Evolutionary conservation across 2,113 vertebrate genomes (phyloP).

Genomic region (Rhagologus leucostigma): DNA sequence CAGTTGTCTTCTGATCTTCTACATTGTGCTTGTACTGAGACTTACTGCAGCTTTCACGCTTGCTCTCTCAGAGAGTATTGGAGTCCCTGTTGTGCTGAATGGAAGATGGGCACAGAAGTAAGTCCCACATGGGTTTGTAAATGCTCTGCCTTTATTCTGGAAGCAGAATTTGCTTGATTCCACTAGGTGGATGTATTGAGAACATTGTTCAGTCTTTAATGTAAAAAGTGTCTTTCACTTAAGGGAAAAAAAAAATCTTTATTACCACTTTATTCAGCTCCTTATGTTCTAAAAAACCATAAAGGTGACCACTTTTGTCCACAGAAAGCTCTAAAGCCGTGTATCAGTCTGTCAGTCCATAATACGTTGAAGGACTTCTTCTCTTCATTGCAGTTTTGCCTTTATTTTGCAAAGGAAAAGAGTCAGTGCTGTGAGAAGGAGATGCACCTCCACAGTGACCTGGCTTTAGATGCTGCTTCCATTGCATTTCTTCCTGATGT

Average conservation of each 20-base stretch:
- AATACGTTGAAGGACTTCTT: neutral
- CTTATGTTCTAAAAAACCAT: neutral
- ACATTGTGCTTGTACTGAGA: neutral
- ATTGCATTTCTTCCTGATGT: neutral
- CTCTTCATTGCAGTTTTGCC: neutral
- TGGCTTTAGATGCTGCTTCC: neutral
- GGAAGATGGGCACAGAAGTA: neutral
- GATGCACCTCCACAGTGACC: neutral
- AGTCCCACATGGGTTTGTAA: neutral
- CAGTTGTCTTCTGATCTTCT: neutral
- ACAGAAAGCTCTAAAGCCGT: neutral
- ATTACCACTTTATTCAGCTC: neutral
- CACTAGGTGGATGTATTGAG: constrained; percentile 62
- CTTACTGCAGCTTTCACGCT: neutral
- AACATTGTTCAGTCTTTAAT: constrained; percentile 21
- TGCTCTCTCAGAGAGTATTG: neutral
- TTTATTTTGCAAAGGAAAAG: neutral
- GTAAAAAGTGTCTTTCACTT: neutral
- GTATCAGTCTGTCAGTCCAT: neutral
- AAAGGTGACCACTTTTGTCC: neutral
- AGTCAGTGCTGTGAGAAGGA: neutral
- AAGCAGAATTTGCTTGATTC: constrained; percentile 32
- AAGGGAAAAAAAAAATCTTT: neutral
- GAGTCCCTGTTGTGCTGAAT: neutral
- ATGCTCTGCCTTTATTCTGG: constrained; percentile 10